Evolutionary conservation across 2,113 vertebrate genomes (phyloP), one percentile per base, ranked within the genome.

Genomic region (Forbesichthys papilliferus): DNA sequence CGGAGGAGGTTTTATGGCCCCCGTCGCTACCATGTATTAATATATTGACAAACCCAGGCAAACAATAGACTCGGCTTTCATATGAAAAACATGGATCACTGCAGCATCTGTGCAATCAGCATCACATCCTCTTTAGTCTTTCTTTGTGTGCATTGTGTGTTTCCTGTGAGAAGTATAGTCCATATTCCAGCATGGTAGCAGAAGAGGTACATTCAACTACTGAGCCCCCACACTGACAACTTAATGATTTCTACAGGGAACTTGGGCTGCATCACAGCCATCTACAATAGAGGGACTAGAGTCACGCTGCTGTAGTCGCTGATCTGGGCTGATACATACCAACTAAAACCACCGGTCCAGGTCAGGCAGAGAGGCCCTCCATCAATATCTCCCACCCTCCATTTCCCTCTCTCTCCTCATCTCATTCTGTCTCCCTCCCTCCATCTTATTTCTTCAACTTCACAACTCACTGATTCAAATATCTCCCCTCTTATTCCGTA

Each of bases 171-270:
- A 74, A 71, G 27, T 20, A 61, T 49, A 53, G 57, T 61, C 68
- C 78, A 66, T 76, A 83, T 83, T 86, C 52, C 59, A 46, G 36
- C 16, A 48, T 51, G 8, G 49, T 54, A 81, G 68, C 62, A 10
- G 69, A 61, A 62, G 13, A 64, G 33, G 48, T 64, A 63, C 69
- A 81, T 66, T 72, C 63, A 71, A 49, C 56, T 14, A 9, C 60
- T 52, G 13, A 62, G 79, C 60, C 34, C 27, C 69, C 73, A 85
- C 12, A 67, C 74, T 84, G 83, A 86, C 84, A 88, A 84, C 74
- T 81, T 87, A 86, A 89, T 90, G 87, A 90, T 84, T 86, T 83
- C 74, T 84, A 79, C 79, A 75, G 77, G 74, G 82, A 84, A 64
- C 80, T 57, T 81, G 73, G 77, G 78, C 67, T 79, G 75, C 76